Evolutionary conservation across 2,113 vertebrate genomes (phyloP).

Genomic region (Chionodraco myersi): DNA sequence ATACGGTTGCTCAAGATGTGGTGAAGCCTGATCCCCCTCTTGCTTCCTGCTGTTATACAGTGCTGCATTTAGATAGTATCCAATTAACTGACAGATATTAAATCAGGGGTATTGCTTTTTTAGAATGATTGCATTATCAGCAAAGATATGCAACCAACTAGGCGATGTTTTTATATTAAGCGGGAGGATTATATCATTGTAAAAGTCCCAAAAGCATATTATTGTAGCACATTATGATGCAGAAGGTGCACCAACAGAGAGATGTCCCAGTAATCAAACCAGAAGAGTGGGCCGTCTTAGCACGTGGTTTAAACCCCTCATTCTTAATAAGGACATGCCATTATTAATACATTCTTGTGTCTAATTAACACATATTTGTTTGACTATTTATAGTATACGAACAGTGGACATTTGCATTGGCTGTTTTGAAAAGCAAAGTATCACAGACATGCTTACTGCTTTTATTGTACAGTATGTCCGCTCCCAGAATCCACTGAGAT

Average conservation of each 20-base stretch:
- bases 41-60: conserved; percentile 10
- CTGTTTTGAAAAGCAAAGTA: conserved; percentile 20
- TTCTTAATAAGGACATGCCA: not conserved
- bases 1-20: conserved; percentile 18
- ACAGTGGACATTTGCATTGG: not conserved
- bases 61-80: conserved; percentile 14
- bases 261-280: conserved; percentile 17
- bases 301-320: conserved; percentile 20
- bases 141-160: conserved; percentile 9
- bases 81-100: conserved; percentile 11
- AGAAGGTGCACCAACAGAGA: not conserved
- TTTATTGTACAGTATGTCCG: not conserved
- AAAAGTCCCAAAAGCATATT: conserved; percentile 8
- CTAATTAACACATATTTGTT: too few relatives aligned
- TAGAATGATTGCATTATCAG: too few relatives aligned
- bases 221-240: conserved; percentile 18
- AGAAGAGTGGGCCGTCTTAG: conserved; percentile 23
- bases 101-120: not conserved
- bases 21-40: not conserved
- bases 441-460: not conserved
- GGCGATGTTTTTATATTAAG: conserved; percentile 3
- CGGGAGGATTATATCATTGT: conserved; percentile 9
- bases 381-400: not conserved
- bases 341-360: not conserved
- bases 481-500: not conserved